Conservation (phyloP, 2,113 vertebrate genomes). For the Chloropsis cyanopogon region DNA sequence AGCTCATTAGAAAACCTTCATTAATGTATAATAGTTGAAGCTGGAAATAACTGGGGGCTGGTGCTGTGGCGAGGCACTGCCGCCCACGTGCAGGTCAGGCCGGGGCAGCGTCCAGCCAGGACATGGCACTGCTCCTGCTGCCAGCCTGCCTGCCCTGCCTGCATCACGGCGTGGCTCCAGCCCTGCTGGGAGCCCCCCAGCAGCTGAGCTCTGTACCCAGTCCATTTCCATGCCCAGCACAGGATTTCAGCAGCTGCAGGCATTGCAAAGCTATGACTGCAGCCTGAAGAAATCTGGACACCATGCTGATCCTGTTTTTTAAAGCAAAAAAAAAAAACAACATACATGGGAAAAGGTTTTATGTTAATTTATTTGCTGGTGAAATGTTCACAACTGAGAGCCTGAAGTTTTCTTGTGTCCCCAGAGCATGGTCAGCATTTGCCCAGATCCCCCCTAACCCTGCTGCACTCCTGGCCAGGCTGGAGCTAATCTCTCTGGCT, state of each 20-base stretch:
- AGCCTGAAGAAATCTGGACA: not conserved
- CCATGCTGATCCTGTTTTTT: not conserved
- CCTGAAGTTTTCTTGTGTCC: not conserved
- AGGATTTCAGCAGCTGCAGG: constrained; percentile 4
- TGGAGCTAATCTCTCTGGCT: not conserved
- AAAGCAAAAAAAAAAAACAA: not conserved
- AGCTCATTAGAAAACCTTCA: constrained; percentile 58
- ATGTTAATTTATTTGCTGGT: not conserved
- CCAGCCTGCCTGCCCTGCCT: not conserved
- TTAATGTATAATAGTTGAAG: not conserved
- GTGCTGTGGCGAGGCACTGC: not conserved
- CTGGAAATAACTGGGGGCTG: not conserved
- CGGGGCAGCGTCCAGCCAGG: rapidly evolving
- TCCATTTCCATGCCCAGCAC: not conserved
- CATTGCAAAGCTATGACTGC: not conserved
- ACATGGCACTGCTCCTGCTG: not conserved
- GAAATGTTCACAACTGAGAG: not conserved
- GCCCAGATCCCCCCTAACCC: not conserved
- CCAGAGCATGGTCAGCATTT: not conserved
- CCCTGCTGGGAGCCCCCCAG: not conserved
- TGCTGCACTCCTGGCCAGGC: not conserved
- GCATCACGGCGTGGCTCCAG: not conserved
- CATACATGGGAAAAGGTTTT: not conserved
- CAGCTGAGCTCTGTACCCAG: not conserved
- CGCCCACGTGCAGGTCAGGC: not conserved